A percentile compares a stretch with the other conserved stretches of the same genome.
These are phyloP conservation scores for Ormyrus thymus DNA, from an alignment of 2,888 invertebrate species.

Conservation along the genomic window DNA sequence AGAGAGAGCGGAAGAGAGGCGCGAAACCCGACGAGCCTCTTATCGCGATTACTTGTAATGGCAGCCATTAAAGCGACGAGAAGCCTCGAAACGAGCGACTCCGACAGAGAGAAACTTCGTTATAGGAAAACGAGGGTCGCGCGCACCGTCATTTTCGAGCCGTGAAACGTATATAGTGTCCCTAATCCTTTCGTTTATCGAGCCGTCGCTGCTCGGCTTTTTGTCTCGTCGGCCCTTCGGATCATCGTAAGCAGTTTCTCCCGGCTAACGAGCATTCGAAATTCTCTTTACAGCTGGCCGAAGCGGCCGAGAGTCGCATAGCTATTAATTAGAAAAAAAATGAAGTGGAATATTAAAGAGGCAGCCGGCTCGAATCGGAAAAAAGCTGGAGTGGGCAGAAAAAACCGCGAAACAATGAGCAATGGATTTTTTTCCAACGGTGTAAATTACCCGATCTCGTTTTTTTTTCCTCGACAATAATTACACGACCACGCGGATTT, in stretches of 20 bases:
- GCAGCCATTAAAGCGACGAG: conserved; percentile 35
- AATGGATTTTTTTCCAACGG: conserved; percentile 10
- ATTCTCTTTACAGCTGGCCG: too few relatives aligned
- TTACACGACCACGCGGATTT: conserved; percentile 23
- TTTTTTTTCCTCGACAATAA: neutral
- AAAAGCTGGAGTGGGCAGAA: neutral
- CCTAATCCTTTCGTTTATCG: conserved; percentile 10
- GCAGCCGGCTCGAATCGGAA: neutral
- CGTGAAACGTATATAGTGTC: neutral
- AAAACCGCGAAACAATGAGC: conserved; percentile 30
- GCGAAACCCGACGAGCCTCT: conserved; percentile 33
- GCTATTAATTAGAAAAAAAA: too few relatives aligned
- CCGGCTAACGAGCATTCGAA: too few relatives aligned
- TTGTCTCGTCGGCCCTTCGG: too few relatives aligned
- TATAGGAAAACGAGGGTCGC: conserved; percentile 3
- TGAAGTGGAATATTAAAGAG: neutral
- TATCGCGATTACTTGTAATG: conserved; percentile 50
- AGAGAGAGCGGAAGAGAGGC: conserved; percentile 13
- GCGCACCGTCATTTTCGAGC: neutral
- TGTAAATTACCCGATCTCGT: conserved; percentile 21
- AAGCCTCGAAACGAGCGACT: neutral
- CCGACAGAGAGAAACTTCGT: neutral
- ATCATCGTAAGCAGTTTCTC: too few relatives aligned
- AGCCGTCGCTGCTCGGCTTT: neutral
- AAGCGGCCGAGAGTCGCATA: too few relatives aligned